phyloP scores from a whole-genome alignment of 2,888 invertebrate genomes.

The Julus scanicus region DNA sequence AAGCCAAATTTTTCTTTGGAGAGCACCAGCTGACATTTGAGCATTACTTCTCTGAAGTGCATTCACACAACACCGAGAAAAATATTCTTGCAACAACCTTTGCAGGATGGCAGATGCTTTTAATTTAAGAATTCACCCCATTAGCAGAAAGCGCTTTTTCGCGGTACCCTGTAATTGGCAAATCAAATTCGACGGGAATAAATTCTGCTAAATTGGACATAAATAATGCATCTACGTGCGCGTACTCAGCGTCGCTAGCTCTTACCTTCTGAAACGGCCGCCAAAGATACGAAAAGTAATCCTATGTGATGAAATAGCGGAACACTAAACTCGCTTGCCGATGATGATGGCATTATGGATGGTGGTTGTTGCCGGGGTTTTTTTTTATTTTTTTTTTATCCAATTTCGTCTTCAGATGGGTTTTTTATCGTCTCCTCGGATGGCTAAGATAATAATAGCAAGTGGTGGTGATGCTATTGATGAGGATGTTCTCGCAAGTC shows the following conservation, averaged over 20 bases:
- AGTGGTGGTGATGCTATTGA: constrained; percentile 15
- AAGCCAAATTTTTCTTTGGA: no score
- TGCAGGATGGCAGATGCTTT: not conserved
- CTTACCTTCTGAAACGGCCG: constrained; percentile 57
- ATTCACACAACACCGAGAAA: not conserved
- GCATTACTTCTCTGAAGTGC: not conserved
- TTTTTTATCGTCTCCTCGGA: constrained; percentile 47
- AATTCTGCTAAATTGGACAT: constrained; percentile 30
- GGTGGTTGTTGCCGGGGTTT: constrained; percentile 14
- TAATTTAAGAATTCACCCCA: not conserved
- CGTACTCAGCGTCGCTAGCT: not conserved
- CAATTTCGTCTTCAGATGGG: constrained; percentile 22
- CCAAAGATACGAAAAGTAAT: constrained; percentile 56
- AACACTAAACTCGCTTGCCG: constrained; percentile 50
- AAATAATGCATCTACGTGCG: not conserved
- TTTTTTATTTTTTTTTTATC: constrained; percentile 20
- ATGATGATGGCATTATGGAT: constrained; percentile 50
- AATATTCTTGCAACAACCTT: not conserved
- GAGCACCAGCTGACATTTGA: not conserved
- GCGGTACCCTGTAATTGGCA: constrained; percentile 3
- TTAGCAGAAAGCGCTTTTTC: not conserved
- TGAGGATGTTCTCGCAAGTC: constrained; percentile 11
- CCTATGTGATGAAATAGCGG: constrained; percentile 54
- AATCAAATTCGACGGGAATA: constrained; percentile 11
- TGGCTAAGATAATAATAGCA: constrained; percentile 36